Evolutionary conservation across 2,888 invertebrate genomes (phyloP).

Genomic region (Busseola fusca): DNA sequence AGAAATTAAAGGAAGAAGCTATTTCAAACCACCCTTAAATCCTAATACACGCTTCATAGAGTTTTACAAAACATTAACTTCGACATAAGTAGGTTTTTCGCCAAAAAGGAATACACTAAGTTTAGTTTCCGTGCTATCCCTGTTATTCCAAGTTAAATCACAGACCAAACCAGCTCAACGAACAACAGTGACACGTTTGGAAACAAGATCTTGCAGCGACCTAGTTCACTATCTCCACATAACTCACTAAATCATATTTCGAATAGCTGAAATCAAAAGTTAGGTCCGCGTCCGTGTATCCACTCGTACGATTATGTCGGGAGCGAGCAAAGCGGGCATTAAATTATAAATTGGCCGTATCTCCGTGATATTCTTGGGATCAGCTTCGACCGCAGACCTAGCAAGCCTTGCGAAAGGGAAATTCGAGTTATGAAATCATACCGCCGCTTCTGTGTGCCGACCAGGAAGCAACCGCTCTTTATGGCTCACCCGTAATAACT

Average conservation of each 20-base stretch:
- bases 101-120: neutral
- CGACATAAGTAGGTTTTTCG: neutral
- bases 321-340: conserved; percentile 59
- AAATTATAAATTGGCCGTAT: conserved; percentile 69
- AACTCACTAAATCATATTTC: conserved; percentile 59
- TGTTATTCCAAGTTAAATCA: conserved; percentile 43
- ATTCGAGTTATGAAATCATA: conserved; percentile 85
- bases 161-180: conserved; percentile 25
- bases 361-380: conserved; percentile 66
- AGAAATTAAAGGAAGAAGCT: neutral
- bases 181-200: conserved; percentile 45
- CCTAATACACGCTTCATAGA: neutral
- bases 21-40: too few relatives aligned
- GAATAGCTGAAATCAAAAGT: conserved; percentile 64
- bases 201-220: conserved; percentile 61
- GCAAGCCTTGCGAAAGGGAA: conserved; percentile 80
- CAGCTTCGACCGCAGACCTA: conserved; percentile 66
- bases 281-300: conserved; percentile 42
- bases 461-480: conserved; percentile 77
- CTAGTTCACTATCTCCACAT: conserved; percentile 54
- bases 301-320: conserved; percentile 49
- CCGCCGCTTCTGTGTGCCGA: conserved; percentile 75
- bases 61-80: neutral
- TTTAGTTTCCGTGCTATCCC: neutral
- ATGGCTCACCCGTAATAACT: conserved; percentile 76